Base-by-base conservation (phyloP, 2,797 vertebrate species). In the Botia almorhae region DNA sequence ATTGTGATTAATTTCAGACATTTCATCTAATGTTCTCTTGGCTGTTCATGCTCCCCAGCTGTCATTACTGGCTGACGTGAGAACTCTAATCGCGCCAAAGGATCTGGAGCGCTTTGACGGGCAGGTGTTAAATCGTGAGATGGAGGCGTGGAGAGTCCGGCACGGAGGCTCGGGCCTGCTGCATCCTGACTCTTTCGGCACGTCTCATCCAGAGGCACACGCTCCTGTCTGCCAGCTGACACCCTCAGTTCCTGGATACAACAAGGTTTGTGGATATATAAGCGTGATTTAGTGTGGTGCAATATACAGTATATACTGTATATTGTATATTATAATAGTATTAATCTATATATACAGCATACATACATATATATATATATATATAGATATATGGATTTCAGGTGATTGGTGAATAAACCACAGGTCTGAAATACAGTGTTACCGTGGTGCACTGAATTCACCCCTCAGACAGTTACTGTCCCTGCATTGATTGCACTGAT, bases 61-160 rank as follows among this genome's bases (percentile, higher is more conserved):
- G 90, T 96, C 97, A 0, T 93, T 99, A 88, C 89, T 99, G 76
- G 95, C 96, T 0, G 97, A 99, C 82, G 94, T 98, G 85, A 91
- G 97, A 81, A 89, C 93, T 0, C 90, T 95, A 80, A 93, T 98
- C 81, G 92, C 89, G 55, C 93, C 93, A 0, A 95, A 96, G 85
- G 97, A 99, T 84, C 90, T 97, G 67, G 95, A 96, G 80, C 80
- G 93, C 48, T 99, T 96, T 0, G 97, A 99, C 78, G 92, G 93
- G 85, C 90, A 98, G 91, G 96, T 98, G 76, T 88, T 98, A 79
- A 93, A 94, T 88, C 93, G 89, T 7, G 96, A 97, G 87, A 96
- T 96, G 0, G 96, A 96, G 87, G 93, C 94, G 8, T 95, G 96
- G 93, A 96, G 96, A 83, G 93, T 93, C 0, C 95, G 95, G 48